Percentiles rank a stretch among this genome's conserved stretches.
Conservation (phyloP, 2,888 invertebrate species). For the Drosophila macrospina region DNA sequence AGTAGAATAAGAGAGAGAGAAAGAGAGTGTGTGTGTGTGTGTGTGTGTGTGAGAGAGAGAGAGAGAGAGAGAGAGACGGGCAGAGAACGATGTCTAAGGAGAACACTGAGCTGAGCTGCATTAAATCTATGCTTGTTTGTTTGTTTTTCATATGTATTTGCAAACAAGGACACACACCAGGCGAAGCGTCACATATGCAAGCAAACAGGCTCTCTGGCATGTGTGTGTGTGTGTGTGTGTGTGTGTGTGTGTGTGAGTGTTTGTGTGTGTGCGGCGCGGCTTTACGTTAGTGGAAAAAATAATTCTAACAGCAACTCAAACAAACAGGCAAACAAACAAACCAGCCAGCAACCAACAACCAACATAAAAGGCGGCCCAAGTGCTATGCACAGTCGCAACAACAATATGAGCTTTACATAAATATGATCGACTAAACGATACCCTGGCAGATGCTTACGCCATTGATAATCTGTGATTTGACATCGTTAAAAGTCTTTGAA, state of each 20-base stretch:
- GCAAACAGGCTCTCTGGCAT: constrained; percentile 30
- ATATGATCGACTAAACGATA: constrained; percentile 6
- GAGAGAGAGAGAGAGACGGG: constrained; percentile 4
- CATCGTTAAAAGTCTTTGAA: neutral
- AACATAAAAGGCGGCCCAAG: constrained; percentile 77
- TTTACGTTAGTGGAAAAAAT: constrained; percentile 79
- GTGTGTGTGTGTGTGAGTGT: constrained; percentile 28
- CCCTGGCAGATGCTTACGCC: constrained; percentile 2
- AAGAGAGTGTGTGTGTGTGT: too few relatives aligned
- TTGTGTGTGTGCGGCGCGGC: constrained; percentile 65
- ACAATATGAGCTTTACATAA: constrained; percentile 1
- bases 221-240: constrained; percentile 50
- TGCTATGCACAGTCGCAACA: constrained; percentile 25
- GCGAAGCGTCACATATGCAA: constrained; percentile 54
- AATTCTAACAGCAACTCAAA: constrained; percentile 82
- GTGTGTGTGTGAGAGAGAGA: constrained; percentile 3
- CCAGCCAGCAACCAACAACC: constrained; percentile 68
- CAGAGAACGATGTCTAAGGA: constrained; percentile 13
- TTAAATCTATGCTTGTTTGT: constrained; percentile 78
- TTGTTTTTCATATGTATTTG: constrained; percentile 77
- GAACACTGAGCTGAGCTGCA: constrained; percentile 57
- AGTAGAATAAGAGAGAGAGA: constrained; percentile 19
- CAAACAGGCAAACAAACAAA: constrained; percentile 74
- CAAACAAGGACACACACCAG: constrained; percentile 66
- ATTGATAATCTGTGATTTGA: neutral